Base-by-base conservation (phyloP, 2,888 invertebrate genomes). In the Pterostichus niger region DNA sequence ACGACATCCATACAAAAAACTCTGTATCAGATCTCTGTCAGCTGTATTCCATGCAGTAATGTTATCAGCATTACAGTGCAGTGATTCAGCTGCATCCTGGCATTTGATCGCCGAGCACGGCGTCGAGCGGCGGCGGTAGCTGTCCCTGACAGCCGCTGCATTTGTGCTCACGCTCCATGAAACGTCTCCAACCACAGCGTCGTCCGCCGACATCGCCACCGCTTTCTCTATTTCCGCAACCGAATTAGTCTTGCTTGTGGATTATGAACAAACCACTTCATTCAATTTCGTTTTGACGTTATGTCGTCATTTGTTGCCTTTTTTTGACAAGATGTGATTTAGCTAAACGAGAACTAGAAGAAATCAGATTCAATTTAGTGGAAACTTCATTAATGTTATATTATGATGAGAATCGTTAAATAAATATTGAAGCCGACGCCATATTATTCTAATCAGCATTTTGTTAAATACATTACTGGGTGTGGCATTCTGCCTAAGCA, bases 111-210 rank as follows among this genome's bases (percentile, higher is more conserved):
- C 46, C 13, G 49, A 5, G 15, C 2, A 17, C 46, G 56, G 17
- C 56, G 31, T n/a, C n/a, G n/a, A n/a, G n/a, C n/a, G n/a, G n/a
- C n/a, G n/a, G n/a, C n/a, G n/a, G 10, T 56, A 40, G n/a, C 79
- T 81, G 81, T 5, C 7, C 6, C 24, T 73, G 81, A 81, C 81
- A 81, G 81, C 15, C 81, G 80, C 24, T 81, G 81, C 81, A 81
- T 81, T 81, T 68, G 81, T 35, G 73, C 52, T 73, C 81, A 56
- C 68, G 35, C 46, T 52, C 73, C 73, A 56, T 81, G 17, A 81
- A 71, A 80, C 80, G 44, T 44, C 68, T 80, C 33, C 52, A 7
- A 24, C 64, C 10, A 52, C 40, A 40, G 40, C 9, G 40, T 3
- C 40, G n/a, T 9, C 40, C 40, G 40, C 40, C 40, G 40, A 0